Evolutionary conservation across 30 jellyfish, hydroid and myxozoan genomes (phyloP).

Genomic region (Turritopsis dohrnii): DNA sequence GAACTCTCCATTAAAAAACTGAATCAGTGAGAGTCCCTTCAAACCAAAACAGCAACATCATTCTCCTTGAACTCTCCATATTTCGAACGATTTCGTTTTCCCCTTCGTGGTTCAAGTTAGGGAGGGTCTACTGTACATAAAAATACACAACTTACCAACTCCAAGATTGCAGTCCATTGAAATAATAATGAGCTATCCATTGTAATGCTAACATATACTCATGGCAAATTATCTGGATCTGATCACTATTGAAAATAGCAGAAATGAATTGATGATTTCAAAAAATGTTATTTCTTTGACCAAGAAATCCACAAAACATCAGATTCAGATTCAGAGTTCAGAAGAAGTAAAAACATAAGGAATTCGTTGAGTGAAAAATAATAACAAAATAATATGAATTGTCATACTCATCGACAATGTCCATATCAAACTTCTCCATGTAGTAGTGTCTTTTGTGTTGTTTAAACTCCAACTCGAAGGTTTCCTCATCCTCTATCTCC

Average conservation of each 20-base stretch:
- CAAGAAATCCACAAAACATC: not conserved
- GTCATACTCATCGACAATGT: constrained; percentile 65
- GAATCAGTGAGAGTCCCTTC: too few species aligned
- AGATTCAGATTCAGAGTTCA: too few species aligned
- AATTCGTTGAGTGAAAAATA: not conserved
- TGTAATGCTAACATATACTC: constrained; percentile 81
- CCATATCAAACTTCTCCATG: constrained; percentile 67
- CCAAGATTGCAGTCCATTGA: constrained; percentile 98
- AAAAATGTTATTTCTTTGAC: not conserved
- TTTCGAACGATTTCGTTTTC: too few species aligned
- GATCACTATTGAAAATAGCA: not conserved
- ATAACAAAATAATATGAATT: not conserved
- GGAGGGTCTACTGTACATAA: too few species aligned
- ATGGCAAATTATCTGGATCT: constrained; percentile 39
- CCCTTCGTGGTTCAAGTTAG: too few species aligned
- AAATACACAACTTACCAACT: constrained; percentile 67
- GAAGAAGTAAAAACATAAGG: not conserved
- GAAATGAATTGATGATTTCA: too few species aligned
- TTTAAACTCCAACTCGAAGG: constrained; percentile 64
- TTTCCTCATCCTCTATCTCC: constrained; percentile 60
- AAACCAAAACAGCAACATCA: too few species aligned
- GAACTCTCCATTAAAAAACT: too few species aligned
- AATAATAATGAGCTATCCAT: constrained; percentile 90
- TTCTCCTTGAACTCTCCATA: too few species aligned
- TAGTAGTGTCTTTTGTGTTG: constrained; percentile 82